A percentile compares a stretch with the other conserved stretches of the same genome.
phyloP scores from a whole-genome alignment of 2,797 vertebrate species.

The Sebastes kiyomatsui region DNA sequence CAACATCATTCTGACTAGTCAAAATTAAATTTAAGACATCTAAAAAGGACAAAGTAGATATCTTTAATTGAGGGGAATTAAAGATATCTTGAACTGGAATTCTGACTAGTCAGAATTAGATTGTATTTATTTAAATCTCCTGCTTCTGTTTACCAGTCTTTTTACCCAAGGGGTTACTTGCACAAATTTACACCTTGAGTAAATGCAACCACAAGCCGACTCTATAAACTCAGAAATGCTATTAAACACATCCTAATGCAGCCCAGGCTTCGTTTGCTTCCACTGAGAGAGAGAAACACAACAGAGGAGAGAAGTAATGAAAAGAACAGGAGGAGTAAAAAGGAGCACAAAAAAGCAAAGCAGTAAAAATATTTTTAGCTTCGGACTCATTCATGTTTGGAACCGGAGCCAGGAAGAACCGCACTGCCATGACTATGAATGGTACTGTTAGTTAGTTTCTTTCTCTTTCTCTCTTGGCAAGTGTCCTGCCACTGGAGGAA shows the following conservation, averaged over 20 bases:
- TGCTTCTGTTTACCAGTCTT: not conserved
- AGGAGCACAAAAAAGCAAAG: constrained; percentile 54
- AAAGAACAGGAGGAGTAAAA: constrained; percentile 51
- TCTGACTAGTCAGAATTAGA: not conserved
- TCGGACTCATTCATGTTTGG: constrained; percentile 66
- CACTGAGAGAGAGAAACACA: constrained; percentile 18
- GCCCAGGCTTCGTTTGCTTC: constrained; percentile 33
- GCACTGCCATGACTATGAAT: constrained; percentile 74
- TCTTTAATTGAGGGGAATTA: not conserved
- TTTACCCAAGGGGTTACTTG: not conserved
- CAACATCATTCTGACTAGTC: no score
- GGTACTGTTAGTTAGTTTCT: constrained; percentile 64
- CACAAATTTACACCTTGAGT: constrained; percentile 47
- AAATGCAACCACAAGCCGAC: constrained; percentile 11
- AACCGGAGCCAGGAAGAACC: constrained; percentile 62
- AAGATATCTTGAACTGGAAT: not conserved
- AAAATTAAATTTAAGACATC: not conserved
- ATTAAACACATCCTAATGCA: constrained; percentile 38
- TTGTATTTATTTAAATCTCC: not conserved
- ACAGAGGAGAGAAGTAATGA: constrained; percentile 51
- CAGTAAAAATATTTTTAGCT: constrained; percentile 80
- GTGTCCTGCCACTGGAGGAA: constrained; percentile 71
- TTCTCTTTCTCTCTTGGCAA: constrained; percentile 57
- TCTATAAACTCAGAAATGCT: constrained; percentile 32
- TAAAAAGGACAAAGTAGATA: not conserved